Conservation (phyloP, 2,888 invertebrate genomes). For the Pedicia rivosa region DNA sequence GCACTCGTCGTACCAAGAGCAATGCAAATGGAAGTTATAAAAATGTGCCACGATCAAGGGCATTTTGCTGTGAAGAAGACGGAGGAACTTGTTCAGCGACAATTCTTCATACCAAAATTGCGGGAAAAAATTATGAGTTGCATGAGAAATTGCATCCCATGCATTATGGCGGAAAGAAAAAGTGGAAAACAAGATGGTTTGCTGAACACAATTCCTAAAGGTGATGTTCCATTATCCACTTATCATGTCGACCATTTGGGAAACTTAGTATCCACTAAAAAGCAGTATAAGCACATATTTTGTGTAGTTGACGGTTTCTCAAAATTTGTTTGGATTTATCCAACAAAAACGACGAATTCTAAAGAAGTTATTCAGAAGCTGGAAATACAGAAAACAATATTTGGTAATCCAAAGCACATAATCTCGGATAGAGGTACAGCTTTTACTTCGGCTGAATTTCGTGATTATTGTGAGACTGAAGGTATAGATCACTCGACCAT, state of each 20-base stretch:
- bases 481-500: slow-evolving; percentile 17
- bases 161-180: slow-evolving; percentile 9
- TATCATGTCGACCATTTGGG: slow-evolving; percentile 21
- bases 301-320: neutral
- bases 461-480: slow-evolving; percentile 19
- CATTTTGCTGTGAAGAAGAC: slow-evolving; percentile 19
- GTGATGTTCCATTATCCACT: slow-evolving; percentile 15
- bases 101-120: slow-evolving; percentile 15
- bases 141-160: slow-evolving; percentile 3
- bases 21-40: slow-evolving; percentile 21
- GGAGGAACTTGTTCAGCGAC: slow-evolving; percentile 13
- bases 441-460: slow-evolving; percentile 21
- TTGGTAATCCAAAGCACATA: slow-evolving; percentile 21
- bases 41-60: slow-evolving; percentile 19
- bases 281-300: slow-evolving; percentile 14
- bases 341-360: slow-evolving; percentile 13
- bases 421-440: slow-evolving; percentile 21
- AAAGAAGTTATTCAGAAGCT: slow-evolving; percentile 18
- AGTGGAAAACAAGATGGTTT: slow-evolving; percentile 19
- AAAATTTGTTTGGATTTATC: neutral
- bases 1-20: slow-evolving; percentile 17
- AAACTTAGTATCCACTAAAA: slow-evolving; percentile 15
- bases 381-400: slow-evolving; percentile 15
- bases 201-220: slow-evolving; percentile 19
- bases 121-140: slow-evolving; percentile 2